phyloP scores from a whole-genome alignment of 2,113 vertebrate genomes.

The Nerophis ophidion region DNA sequence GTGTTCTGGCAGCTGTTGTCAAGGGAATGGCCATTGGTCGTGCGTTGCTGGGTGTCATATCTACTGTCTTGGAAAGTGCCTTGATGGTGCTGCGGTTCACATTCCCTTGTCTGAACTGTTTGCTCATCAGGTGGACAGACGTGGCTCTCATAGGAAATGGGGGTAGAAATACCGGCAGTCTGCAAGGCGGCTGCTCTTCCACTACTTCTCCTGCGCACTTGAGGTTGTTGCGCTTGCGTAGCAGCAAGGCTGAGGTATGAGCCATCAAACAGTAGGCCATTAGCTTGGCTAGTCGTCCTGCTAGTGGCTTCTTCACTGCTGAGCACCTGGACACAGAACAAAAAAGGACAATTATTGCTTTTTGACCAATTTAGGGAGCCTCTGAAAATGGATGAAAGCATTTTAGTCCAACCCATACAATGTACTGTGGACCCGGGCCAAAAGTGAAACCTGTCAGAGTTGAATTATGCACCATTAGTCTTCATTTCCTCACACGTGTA shows the following conservation, averaged over 20 bases:
- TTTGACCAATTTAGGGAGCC: conserved; percentile 30
- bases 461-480: conserved; percentile 33
- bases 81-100: conserved; percentile 10
- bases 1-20: conserved; percentile 6
- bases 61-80: conserved; percentile 16
- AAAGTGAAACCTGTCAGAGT: conserved; percentile 32
- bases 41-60: conserved; percentile 20
- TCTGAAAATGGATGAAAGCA: conserved; percentile 19
- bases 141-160: conserved; percentile 20
- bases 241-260: conserved; percentile 60
- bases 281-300: conserved; percentile 32
- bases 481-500: conserved; percentile 32
- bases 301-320: conserved; percentile 38
- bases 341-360: conserved; percentile 31
- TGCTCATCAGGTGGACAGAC: conserved; percentile 14
- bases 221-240: conserved; percentile 23
- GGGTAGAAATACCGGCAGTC: conserved; percentile 4
- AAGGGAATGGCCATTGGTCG: not conserved
- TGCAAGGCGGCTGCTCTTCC: conserved; percentile 18
- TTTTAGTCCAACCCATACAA: conserved; percentile 34
- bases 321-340: conserved; percentile 52
- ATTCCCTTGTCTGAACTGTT: conserved; percentile 22
- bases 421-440: conserved; percentile 25
- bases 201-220: conserved; percentile 11
- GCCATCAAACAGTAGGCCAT: conserved; percentile 51